A percentile compares a stretch with the other conserved stretches of the same genome.
These are phyloP conservation scores for Leiothrix lutea DNA, from an alignment of 2,113 vertebrate genomes.

Conservation along the genomic window DNA sequence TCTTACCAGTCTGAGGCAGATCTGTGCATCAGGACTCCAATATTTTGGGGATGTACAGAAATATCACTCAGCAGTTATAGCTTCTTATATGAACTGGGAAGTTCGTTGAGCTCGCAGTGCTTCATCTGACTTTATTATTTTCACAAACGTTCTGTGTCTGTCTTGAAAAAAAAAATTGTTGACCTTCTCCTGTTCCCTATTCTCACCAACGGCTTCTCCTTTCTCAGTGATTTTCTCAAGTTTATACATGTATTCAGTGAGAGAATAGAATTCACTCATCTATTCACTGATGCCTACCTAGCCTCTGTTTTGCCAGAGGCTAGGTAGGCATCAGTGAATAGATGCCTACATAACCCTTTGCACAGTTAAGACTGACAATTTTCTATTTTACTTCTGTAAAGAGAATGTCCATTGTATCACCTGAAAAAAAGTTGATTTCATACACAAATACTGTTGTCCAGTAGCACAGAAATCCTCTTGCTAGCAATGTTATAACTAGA, in stretches of 20 bases:
- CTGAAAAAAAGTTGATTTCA: background rate
- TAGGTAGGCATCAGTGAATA: no score
- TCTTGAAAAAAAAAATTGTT: background rate
- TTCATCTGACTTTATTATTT: background rate
- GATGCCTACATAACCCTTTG: no score
- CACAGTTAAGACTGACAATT: background rate
- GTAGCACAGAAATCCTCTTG: background rate
- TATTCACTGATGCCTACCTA: background rate
- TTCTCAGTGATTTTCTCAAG: background rate
- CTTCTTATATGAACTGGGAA: background rate
- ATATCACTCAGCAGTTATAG: background rate
- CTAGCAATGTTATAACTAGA: background rate
- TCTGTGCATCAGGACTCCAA: background rate
- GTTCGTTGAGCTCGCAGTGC: background rate
- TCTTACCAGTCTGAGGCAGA: background rate
- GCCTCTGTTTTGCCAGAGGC: background rate
- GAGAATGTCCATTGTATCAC: background rate
- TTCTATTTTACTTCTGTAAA: background rate
- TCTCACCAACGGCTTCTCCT: background rate
- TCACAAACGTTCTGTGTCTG: background rate
- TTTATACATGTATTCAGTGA: background rate
- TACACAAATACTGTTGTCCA: background rate
- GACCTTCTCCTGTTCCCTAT: background rate
- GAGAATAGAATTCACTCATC: background rate
- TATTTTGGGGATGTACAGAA: background rate